Evolutionary conservation across 2,888 invertebrate genomes (phyloP), one percentile per base, ranked within the genome.

Genomic region (Atethmia centrago): DNA sequence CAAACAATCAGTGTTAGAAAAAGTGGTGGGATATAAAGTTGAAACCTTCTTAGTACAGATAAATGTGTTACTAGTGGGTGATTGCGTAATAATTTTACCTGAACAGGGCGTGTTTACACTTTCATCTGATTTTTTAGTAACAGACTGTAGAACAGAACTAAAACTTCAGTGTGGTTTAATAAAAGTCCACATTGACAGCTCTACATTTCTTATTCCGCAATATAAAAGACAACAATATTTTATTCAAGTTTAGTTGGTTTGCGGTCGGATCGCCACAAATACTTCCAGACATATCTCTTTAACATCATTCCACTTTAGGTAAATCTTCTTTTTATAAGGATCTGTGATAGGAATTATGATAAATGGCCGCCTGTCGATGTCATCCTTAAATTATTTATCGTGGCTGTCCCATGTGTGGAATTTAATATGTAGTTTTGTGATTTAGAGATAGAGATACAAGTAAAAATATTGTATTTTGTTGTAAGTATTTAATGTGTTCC

Each of bases 331-430:
- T 84, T 77, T 76, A 63, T 86, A 80, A 81, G 84, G 65, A 71
- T 70, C 61, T 61, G 40, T 61, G 71, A 61, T 84, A 71, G 71
- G 79, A 82, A 82, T 76, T 78, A 79, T 80, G 77, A 85, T 85
- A 85, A 85, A 86, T 69, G 75, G 71, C 72, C 74, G 82, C 70
- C 71, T 86, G 80, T 73, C 77, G 66, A 76, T 78, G 87, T 86
- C 85, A 76, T 71, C 74, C 76, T 66, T 53, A 78, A 81, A 77
- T 85, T 73, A 82, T 85, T 80, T 82, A 85, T 80, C 71, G 70
- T 71, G 51, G 69, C 66, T 61, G 69, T 62, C 62, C 55, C 61
- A 66, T 73, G 68, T 59, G 45, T 14, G 63, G 65, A 77, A 68
- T 72, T 84, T 69, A 76, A 85, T 79, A 75, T 79, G 75, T 79